Percentiles rank a stretch among this genome's conserved stretches.
Evolutionary conservation across 2,797 vertebrate genomes (phyloP).

Genomic region (Parambassis ranga): DNA sequence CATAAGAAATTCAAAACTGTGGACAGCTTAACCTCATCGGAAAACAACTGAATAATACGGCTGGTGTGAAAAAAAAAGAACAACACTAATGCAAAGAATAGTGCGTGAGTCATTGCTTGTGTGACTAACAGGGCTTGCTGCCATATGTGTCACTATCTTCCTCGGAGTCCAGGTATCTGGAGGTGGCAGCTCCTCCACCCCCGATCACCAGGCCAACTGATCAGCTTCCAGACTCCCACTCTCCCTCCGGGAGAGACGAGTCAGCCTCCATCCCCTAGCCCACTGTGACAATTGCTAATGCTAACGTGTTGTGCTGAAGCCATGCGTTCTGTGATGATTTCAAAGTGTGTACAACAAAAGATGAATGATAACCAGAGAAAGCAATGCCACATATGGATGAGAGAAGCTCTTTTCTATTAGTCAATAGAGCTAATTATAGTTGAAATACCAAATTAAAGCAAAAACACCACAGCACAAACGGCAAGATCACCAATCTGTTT

Average conservation of each 20-base stretch:
- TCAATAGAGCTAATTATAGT: too few relatives aligned
- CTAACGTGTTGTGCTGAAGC: slow-evolving; percentile 24
- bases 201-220: slow-evolving; percentile 37
- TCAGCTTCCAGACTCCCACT: slow-evolving; percentile 57
- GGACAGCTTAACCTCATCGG: too few relatives aligned
- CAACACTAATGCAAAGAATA: slow-evolving; percentile 1
- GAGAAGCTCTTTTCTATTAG: too few relatives aligned
- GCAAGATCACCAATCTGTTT: too few relatives aligned
- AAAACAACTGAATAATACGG: background rate
- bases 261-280: slow-evolving; percentile 44
- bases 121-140: slow-evolving; percentile 46
- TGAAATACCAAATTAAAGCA: too few relatives aligned
- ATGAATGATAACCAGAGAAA: slow-evolving; percentile 75
- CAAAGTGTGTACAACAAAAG: slow-evolving; percentile 70
- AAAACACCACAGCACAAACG: too few relatives aligned
- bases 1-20: too few relatives aligned
- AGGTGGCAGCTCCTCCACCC: slow-evolving; percentile 55
- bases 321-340: slow-evolving; percentile 59
- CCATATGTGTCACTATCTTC: slow-evolving; percentile 45
- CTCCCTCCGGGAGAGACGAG: slow-evolving; percentile 44
- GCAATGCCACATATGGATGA: too few relatives aligned
- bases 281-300: slow-evolving; percentile 47
- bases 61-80: background rate
- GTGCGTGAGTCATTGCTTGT: slow-evolving; percentile 33
- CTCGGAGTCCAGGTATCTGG: slow-evolving; percentile 62